A percentile compares a stretch with the other conserved stretches of the same genome.
Evolutionary conservation across 2,113 vertebrate genomes (phyloP).

Genomic region (Butorides virescens): DNA sequence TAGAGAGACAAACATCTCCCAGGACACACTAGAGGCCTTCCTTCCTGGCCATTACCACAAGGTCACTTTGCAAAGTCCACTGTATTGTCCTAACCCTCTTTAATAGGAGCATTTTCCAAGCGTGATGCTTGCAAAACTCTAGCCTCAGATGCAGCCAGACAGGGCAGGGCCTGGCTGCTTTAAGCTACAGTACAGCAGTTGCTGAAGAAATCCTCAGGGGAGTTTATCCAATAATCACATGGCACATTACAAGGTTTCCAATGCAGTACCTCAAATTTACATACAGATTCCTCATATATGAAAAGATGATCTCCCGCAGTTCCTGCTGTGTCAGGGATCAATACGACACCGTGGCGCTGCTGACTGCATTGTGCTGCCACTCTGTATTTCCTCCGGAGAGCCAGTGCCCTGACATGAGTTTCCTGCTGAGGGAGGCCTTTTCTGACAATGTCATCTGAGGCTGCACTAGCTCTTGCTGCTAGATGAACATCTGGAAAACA

Average conservation of each 20-base stretch:
- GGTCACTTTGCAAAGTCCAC: not conserved
- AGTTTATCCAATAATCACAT: not conserved
- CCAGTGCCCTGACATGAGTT: not conserved
- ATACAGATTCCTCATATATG: not conserved
- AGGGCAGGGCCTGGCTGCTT: not conserved
- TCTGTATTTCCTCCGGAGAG: not conserved
- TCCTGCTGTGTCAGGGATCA: constrained; percentile 17
- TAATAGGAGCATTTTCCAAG: not conserved
- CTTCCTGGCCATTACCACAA: constrained; percentile 1
- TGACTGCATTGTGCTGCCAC: not conserved
- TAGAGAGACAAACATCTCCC: constrained; percentile 26
- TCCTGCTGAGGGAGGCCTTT: constrained; percentile 1
- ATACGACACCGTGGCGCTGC: not conserved
- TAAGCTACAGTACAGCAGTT: not conserved
- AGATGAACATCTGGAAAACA: not conserved
- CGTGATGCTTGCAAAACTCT: not conserved
- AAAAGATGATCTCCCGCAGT: not conserved
- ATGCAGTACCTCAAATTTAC: not conserved
- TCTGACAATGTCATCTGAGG: not conserved
- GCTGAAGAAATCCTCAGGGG: not conserved
- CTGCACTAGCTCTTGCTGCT: not conserved
- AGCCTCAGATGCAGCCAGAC: not conserved
- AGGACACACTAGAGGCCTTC: not conserved
- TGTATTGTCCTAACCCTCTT: not conserved
- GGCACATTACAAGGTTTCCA: not conserved